Percentiles rank a stretch among this genome's conserved stretches.
Evolutionary conservation across 1,140 invertebrate genomes (phyloP).

Genomic region (Drosophila jambulina): DNA sequence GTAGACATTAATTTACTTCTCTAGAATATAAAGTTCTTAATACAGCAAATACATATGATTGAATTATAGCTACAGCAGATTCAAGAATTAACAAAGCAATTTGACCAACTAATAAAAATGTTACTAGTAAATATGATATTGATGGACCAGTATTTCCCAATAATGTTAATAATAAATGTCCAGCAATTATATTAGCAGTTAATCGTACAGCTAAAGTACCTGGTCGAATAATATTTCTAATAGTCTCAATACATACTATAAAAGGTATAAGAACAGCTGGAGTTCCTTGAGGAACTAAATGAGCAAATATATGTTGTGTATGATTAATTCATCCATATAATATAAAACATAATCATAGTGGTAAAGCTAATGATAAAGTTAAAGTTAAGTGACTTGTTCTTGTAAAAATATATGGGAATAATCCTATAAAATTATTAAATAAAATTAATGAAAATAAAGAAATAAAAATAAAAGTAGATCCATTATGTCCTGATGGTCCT

Average conservation of each 20-base stretch:
- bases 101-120: conserved; percentile 85
- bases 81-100: conserved; percentile 86
- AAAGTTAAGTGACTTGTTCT: conserved; percentile 87
- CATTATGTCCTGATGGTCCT: conserved; percentile 81
- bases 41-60: conserved; percentile 87
- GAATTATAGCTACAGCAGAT: conserved; percentile 86
- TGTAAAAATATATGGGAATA: conserved; percentile 90
- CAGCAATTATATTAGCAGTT: conserved; percentile 90
- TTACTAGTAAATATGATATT: conserved; percentile 73
- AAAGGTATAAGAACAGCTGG: conserved; percentile 86
- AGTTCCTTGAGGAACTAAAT: conserved; percentile 88
- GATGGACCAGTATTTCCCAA: conserved; percentile 50
- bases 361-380: conserved; percentile 86
- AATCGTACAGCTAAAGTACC: conserved; percentile 88
- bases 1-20: conserved; percentile 86
- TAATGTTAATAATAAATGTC: conserved; percentile 87
- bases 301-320: conserved; percentile 87
- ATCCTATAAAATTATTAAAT: conserved; percentile 88
- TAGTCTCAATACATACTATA: conserved; percentile 87
- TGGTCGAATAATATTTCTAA: conserved; percentile 88
- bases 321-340: conserved; percentile 87
- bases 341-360: conserved; percentile 88
- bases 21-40: conserved; percentile 86
- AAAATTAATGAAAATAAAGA: conserved; percentile 86
- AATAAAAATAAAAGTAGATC: conserved; percentile 86